Base-by-base conservation (phyloP, 2,888 invertebrate species). In the Phyto melanocephala region DNA sequence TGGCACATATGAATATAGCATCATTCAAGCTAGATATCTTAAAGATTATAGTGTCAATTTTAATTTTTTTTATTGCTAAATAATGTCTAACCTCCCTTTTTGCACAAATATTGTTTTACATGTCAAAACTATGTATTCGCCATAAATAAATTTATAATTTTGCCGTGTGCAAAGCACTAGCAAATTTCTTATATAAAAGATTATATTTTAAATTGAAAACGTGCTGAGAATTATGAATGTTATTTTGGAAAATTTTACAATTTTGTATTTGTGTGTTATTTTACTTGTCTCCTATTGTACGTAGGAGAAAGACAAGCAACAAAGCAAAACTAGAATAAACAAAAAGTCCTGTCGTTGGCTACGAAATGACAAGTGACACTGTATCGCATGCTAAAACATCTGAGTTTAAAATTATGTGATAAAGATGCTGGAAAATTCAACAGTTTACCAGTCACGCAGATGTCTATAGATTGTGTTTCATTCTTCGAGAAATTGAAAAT, bases 131-230 rank as follows among this genome's bases (percentile, higher is more conserved):
- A 40, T 60, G 37, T 37, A 28, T 28, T 28, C 28, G 11, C 28
- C 58, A 33, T 15, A 33, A 63, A 20, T 11, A 63, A 65, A 35
- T 28, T 45, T 24, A 28, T 13, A 60, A n/a, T 13, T 20, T n/a
- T 2, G 15, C 17, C 20, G 11, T 6, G 0, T 8, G 24, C n/a
- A 28, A 20, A 24, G 8, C 0, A 15, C 0, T 7, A 42, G 22
- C 2, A 45, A 28, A 42, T 54, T 68, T 11, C 11, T 37, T 24
- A 17, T 60, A 50, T 6, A 67, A 22, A 3, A 20, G 47, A 1
- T 17, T 11, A 24, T 22, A 22, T 65, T 74, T 77, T 77, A 80
- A 84, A 84, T 84, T 80, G 72, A 76, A 82, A 84, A 82, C 82
- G 84, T 84, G 84, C 47, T 68, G 68, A 45, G 82, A 80, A 84